Conservation (phyloP, 2,888 invertebrate genomes). For the Phlogophora meticulosa region DNA sequence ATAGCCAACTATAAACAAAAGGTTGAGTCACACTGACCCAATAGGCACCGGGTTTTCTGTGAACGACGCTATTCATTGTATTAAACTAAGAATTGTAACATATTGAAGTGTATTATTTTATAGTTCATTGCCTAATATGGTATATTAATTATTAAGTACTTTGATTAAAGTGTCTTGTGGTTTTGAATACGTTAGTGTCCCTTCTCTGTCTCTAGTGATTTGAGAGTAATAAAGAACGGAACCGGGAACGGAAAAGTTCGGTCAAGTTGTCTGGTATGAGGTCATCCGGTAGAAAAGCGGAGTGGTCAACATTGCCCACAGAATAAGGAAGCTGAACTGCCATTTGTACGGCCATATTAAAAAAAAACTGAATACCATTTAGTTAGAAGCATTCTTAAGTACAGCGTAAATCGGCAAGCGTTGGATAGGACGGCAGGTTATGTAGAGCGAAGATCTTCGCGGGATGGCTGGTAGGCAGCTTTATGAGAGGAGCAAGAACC, state of each 20-base stretch:
- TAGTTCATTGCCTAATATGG: slow-evolving; percentile 46
- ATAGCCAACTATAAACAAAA: slow-evolving; percentile 73
- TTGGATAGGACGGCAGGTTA: too few species aligned
- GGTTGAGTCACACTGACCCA: slow-evolving; percentile 77
- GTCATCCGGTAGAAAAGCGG: not conserved
- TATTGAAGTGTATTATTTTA: slow-evolving; percentile 52
- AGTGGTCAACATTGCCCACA: not conserved
- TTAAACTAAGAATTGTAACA: slow-evolving; percentile 59
- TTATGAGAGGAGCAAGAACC: not conserved
- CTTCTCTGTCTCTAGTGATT: not conserved
- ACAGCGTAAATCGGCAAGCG: not conserved
- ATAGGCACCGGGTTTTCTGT: slow-evolving; percentile 65
- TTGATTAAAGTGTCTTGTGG: slow-evolving; percentile 13
- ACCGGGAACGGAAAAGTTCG: too few species aligned
- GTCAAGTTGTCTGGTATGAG: not conserved
- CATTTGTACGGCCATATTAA: not conserved
- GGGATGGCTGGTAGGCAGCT: not conserved
- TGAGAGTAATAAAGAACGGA: too few species aligned
- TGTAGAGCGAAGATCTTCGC: not conserved
- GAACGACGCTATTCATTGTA: slow-evolving; percentile 65
- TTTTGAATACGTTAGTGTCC: not conserved
- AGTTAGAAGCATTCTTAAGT: not conserved
- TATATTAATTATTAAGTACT: too few species aligned
- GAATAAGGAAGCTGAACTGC: not conserved
- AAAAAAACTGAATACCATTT: not conserved